Percentiles rank a stretch among this genome's conserved stretches.
Evolutionary conservation across 2,113 vertebrate species (phyloP).

Genomic region (Odobenus rosmarus): DNA sequence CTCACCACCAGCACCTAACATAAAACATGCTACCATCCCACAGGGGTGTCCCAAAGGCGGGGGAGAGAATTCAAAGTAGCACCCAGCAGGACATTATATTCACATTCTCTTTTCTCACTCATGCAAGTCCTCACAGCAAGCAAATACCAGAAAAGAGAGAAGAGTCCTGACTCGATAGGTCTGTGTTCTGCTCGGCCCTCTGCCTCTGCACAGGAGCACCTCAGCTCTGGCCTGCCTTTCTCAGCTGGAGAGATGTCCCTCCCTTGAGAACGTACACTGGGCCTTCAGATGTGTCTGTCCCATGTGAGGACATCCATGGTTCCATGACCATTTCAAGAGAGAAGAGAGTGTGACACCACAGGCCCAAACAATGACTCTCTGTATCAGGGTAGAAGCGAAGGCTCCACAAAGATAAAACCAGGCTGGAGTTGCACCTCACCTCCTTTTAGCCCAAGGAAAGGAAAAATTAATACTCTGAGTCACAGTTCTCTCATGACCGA

Average conservation of each 20-base stretch:
- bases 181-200: background rate
- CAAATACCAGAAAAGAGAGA: background rate
- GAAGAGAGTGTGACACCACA: background rate
- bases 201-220: background rate
- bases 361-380: background rate
- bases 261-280: background rate
- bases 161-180: background rate
- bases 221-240: background rate
- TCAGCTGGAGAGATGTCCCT: background rate
- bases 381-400: background rate
- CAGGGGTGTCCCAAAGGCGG: background rate
- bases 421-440: background rate
- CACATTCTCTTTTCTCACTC: background rate
- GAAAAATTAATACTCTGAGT: background rate
- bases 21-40: background rate
- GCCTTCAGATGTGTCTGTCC: background rate
- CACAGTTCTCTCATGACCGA: background rate
- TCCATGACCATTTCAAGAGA: background rate
- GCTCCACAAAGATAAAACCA: background rate
- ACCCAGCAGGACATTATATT: background rate
- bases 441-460: slow-evolving; percentile 23
- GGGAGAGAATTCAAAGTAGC: background rate
- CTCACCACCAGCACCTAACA: slow-evolving; percentile 53
- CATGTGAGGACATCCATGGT: background rate
- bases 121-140: background rate